Percentiles rank a stretch among this genome's conserved stretches.
Conservation (phyloP, 2,888 invertebrate species). For the Ophion costatus region DNA sequence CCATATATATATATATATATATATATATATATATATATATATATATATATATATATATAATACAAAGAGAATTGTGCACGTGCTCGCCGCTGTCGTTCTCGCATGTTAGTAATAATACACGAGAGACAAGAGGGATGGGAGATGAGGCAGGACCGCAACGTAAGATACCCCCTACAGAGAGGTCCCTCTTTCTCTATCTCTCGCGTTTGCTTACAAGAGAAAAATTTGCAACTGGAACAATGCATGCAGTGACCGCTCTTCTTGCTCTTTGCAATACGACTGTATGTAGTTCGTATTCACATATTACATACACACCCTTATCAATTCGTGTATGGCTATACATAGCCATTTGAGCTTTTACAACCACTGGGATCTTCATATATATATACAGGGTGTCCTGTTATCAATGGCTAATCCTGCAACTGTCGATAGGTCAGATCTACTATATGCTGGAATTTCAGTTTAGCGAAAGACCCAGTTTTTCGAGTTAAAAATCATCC, state of each 20-base stretch:
- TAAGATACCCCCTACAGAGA: conserved; percentile 77
- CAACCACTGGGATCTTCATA: conserved; percentile 1
- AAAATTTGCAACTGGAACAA: conserved; percentile 83
- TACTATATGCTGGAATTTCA: too few species aligned
- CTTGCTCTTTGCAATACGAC: conserved; percentile 49
- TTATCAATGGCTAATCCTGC: too few species aligned
- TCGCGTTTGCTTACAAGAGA: conserved; percentile 75
- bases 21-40: conserved; percentile 20
- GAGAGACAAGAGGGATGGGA: conserved; percentile 58
- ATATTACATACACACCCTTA: conserved; percentile 24
- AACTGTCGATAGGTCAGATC: too few species aligned
- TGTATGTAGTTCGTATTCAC: conserved; percentile 42
- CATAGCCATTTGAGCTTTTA: conserved; percentile 13
- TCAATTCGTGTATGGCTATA: neutral
- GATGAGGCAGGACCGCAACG: conserved; percentile 40
- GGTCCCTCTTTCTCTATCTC: conserved; percentile 39
- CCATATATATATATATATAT: conserved; percentile 34
- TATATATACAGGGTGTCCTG: neutral
- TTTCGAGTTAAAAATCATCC: too few species aligned
- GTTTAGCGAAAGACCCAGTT: too few species aligned
- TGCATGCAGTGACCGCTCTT: conserved; percentile 70
- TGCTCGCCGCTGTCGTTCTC: conserved; percentile 58
- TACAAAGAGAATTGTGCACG: conserved; percentile 51
- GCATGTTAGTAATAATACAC: conserved; percentile 63
- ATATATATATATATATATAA: conserved; percentile 27